Evolutionary conservation across 2,797 vertebrate species (phyloP).

Genomic region (Etheostoma nigrum): DNA sequence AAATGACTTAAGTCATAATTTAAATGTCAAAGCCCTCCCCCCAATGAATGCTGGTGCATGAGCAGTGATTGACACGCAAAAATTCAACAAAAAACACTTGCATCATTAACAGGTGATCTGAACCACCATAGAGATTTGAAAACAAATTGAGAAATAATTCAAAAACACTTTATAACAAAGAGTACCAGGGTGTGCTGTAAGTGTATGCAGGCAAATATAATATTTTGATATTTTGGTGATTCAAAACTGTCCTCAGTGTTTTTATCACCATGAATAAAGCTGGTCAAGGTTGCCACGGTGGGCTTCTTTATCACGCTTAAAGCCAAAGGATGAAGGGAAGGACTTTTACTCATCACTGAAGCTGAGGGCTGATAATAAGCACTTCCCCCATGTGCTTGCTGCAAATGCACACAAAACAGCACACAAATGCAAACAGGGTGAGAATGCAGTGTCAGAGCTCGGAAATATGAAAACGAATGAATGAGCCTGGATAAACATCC

Average conservation of each 20-base stretch:
- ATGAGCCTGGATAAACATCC: conserved; percentile 48
- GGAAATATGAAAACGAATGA: conserved; percentile 54
- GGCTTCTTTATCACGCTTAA: conserved; percentile 38
- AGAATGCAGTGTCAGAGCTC: conserved; percentile 42
- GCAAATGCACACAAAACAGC: conserved; percentile 19
- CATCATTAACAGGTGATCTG: neutral
- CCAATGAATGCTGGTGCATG: too few species aligned
- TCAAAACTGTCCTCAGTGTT: neutral
- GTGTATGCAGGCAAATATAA: neutral
- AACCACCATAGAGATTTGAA: conserved; percentile 2
- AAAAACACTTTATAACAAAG: conserved; percentile 5
- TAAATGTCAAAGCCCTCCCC: neutral
- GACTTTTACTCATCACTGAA: conserved; percentile 50
- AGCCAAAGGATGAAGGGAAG: conserved; percentile 38
- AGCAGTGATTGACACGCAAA: neutral
- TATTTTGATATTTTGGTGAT: conserved; percentile 1
- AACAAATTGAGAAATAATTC: neutral
- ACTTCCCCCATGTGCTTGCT: conserved; percentile 23
- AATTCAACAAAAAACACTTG: conserved; percentile 1
- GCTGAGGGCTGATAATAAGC: conserved; percentile 48
- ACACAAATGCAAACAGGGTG: conserved; percentile 35
- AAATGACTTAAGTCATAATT: too few species aligned
- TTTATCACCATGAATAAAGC: conserved; percentile 24
- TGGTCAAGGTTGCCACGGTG: conserved; percentile 27
- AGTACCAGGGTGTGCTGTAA: neutral